Base-by-base conservation (phyloP, 2,113 vertebrate genomes). In the Phalacrocorax carbo region DNA sequence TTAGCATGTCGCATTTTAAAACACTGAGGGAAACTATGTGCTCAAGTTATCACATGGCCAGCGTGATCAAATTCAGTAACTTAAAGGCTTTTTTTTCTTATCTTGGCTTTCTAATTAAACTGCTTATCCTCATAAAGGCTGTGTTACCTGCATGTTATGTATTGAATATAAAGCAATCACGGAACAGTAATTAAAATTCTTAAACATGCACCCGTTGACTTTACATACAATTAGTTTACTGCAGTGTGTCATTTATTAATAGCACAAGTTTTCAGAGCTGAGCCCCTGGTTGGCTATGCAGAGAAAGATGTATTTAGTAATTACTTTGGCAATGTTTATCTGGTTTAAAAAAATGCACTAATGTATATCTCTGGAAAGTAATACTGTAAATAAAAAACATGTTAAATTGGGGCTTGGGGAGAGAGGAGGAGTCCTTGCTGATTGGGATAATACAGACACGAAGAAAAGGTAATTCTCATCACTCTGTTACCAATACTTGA, bases 81-180 rank as follows among this genome's bases (percentile, higher is more conserved):
- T 92, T 97, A 87, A 97, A 97, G 94, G 95, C 94, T 92, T 97
- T 95, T 95, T 97, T 97, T 97, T 80, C 97, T 98, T 98, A 98
- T 98, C 97, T 98, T 86, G 48, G 75, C 91, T 97, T 97, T 95
- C 97, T 98, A 98, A 98, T 98, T 98, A 98, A 98, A 97, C 93
- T 90, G 96, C 98, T 98, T 98, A 98, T 98, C 98, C 91, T 95
- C 93, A 93, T 97, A 97, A 96, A 97, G 82, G 88, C 97, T 96
- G 88, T 96, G 95, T 98, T 98, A 98, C 98, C 98, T 98, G 97
- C 94, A 97, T 97, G 96, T 83, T 97, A 95, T 5, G 75, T 95
- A 80, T 89, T 96, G 98, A 97, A 98, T 98, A 98, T 98, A 98
- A 98, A 98, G 92, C 94, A 97, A 98, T 98, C 95, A 92, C 3